A percentile compares a stretch with the other conserved stretches of the same genome.
These are phyloP conservation scores for Eupithecia insigniata DNA, from an alignment of 2,888 invertebrate genomes.

Conservation along the genomic window DNA sequence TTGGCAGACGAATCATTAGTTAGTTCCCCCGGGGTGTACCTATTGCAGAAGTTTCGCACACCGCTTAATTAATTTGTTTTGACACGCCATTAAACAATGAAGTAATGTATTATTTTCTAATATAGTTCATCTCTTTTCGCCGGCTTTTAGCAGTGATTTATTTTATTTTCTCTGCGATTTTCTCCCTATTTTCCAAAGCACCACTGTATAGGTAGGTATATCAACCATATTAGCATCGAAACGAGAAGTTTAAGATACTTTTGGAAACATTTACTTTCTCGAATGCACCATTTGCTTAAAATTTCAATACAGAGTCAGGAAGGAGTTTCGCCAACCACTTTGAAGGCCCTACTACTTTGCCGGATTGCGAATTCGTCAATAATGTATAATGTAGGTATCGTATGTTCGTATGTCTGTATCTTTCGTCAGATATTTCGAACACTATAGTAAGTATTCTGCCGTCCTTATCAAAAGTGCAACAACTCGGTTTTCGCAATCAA, in stretches of 20 bases:
- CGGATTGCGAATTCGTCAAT: neutral
- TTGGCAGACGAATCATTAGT: neutral
- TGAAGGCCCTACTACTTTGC: slow-evolving; percentile 18
- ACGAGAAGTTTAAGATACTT: slow-evolving; percentile 61
- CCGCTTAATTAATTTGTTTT: neutral
- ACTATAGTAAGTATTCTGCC: too few relatives aligned
- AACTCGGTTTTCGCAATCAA: too few relatives aligned
- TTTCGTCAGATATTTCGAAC: too few relatives aligned
- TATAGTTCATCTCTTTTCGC: neutral
- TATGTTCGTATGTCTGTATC: too few relatives aligned
- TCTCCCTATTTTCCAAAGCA: slow-evolving; percentile 12
- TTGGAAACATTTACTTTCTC: slow-evolving; percentile 58
- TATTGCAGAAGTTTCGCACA: neutral
- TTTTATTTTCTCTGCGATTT: neutral
- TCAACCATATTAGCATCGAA: slow-evolving; percentile 61
- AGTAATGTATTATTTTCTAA: neutral
- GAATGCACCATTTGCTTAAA: slow-evolving; percentile 68
- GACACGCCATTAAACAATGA: neutral
- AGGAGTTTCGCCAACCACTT: slow-evolving; percentile 45
- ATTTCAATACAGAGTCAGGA: slow-evolving; percentile 63
- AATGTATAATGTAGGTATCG: neutral
- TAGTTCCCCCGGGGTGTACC: neutral
- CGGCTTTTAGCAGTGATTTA: neutral
- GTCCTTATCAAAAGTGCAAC: too few relatives aligned
- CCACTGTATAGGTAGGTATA: slow-evolving; percentile 12